Evolutionary conservation across 1,140 invertebrate species (phyloP).

Genomic region (Diorhabda elongata): DNA sequence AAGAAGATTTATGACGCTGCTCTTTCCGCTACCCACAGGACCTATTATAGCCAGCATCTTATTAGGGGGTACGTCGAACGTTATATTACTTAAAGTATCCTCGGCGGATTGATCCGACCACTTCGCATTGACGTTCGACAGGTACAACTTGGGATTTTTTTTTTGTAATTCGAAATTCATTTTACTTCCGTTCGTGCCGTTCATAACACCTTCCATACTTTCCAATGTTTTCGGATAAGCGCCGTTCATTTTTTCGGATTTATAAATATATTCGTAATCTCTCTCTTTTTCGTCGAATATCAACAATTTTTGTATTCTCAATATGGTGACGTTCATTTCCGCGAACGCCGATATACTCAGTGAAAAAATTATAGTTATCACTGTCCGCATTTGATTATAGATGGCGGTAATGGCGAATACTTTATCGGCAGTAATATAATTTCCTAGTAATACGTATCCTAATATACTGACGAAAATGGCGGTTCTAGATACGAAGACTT

Average conservation of each 20-base stretch:
- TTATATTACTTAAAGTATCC: conserved; percentile 38
- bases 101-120: conserved; percentile 36
- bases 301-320: conserved; percentile 65
- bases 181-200: conserved; percentile 2
- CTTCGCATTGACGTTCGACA: conserved; percentile 38
- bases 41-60: conserved; percentile 74
- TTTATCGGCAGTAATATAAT: conserved; percentile 67
- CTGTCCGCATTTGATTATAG: conserved; percentile 66
- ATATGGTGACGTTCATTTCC: conserved; percentile 64
- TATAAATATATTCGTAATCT: neutral
- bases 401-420: conserved; percentile 70
- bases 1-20: conserved; percentile 67
- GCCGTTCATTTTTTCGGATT: conserved; percentile 9
- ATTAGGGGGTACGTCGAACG: conserved; percentile 31
- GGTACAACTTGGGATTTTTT: conserved; percentile 27
- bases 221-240: neutral
- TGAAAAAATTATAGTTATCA: conserved; percentile 72
- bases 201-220: neutral
- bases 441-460: conserved; percentile 67
- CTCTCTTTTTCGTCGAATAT: conserved; percentile 54
- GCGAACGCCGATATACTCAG: conserved; percentile 57
- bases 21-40: conserved; percentile 79
- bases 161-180: neutral
- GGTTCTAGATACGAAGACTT: conserved; percentile 70
- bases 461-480: conserved; percentile 76